Base-by-base conservation (phyloP, 2,888 invertebrate genomes). In the Dyspetes luteomarginatus region DNA sequence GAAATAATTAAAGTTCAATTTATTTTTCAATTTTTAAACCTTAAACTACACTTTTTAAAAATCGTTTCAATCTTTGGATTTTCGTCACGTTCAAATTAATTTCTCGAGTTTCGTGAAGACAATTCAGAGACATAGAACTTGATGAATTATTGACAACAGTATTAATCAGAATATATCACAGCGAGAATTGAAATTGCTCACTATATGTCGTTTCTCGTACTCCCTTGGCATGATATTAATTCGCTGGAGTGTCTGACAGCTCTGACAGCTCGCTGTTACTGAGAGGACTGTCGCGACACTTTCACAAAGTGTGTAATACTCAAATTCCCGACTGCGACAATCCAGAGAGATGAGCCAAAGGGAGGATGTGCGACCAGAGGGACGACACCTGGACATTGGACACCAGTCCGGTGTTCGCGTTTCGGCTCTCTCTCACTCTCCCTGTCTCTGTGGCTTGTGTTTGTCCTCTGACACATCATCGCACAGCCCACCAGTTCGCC, bases 341-440 rank as follows among this genome's bases (percentile, higher is more conserved):
- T 22, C 36, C 55, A 67, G 60, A 64, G 41, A 55, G 64, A 55
- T 64, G 73, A 64, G 36, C 19, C 52, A 73, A 52, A 60, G 52
- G 45, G 67, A 12, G 43, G 58, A 58, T 50, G 67, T 52, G 76
- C 22, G 50, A 60, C 48, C 67, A 60, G 65, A 58, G 56, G 62
- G 81, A 68, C 76, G 68, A 77, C 81, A 77, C 72, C 76, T 76
- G 72, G 81, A 72, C 68, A 81, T 73, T 60, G 76, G 81, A 81
- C 76, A 77, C 81, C 77, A 45, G 28, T 45, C 69, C 41, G 55
- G 17, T 67, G 48, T 73, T 78, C 56, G 43, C 56, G 64, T 79
- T 79, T 79, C 58, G 74, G 50, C 52, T 60, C 30, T 19, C n/a
- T 50, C 56, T 45, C 17, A 43, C 58, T 22, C 5, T 24, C 9